These are phyloP conservation scores for Calliopum simillimum DNA, from an alignment of 2,888 invertebrate species.

Conservation along the genomic window DNA sequence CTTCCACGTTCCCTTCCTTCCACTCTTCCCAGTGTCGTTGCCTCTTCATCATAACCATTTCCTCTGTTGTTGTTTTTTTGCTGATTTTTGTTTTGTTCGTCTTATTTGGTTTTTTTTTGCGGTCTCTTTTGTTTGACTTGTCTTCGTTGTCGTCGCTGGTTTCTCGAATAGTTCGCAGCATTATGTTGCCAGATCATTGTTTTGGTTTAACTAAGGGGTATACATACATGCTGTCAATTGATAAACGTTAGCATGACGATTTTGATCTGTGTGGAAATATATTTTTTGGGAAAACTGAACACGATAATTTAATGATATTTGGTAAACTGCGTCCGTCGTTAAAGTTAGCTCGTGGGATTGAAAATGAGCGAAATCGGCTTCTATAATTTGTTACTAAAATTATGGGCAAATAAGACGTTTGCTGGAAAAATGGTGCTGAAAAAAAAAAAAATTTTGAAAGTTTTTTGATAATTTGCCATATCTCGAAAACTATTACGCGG, in stretches of 20 bases:
- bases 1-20: not conserved
- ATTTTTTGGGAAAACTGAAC: no score
- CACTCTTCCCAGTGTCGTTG: not conserved
- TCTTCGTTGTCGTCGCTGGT: not conserved
- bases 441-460: no score
- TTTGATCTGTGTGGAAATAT: not conserved
- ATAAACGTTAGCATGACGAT: not conserved
- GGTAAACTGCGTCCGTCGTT: no score
- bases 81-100: constrained; percentile 6
- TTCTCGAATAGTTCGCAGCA: no score
- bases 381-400: no score
- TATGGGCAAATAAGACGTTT: not conserved
- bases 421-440: no score
- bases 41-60: not conserved
- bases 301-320: no score
- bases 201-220: not conserved
- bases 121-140: not conserved
- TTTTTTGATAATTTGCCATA: no score
- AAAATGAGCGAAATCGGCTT: no score
- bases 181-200: not conserved
- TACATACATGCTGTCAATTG: not conserved
- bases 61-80: not conserved
- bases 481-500: no score
- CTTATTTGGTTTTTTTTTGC: not conserved
- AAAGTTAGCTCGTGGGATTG: no score